Conservation (phyloP, 1,140 invertebrate species). For the Trichonephila clavipes region DNA sequence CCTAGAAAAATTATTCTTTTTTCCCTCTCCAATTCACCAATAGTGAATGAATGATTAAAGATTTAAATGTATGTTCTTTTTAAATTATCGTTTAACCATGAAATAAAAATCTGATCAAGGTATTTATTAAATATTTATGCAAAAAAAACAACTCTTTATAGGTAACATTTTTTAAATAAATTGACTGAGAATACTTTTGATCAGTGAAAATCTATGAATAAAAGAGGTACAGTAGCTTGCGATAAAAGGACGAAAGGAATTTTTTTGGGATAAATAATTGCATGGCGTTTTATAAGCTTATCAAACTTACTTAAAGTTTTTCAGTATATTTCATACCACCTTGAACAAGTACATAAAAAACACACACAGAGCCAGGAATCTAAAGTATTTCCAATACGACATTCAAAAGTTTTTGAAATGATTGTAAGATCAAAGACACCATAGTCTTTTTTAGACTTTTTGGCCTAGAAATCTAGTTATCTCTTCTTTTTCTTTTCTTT, state of each 20-base stretch:
- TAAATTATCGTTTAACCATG: background rate
- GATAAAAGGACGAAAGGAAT: too few relatives aligned
- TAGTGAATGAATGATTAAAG: background rate
- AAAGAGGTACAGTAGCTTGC: too few relatives aligned
- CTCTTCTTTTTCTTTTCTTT: background rate
- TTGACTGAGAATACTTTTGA: too few relatives aligned
- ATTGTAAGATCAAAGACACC: constrained; percentile 65
- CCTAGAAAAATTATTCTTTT: background rate
- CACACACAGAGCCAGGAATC: background rate
- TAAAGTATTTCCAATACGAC: constrained; percentile 9
- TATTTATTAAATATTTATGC: too few relatives aligned
- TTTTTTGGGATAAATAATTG: too few relatives aligned
- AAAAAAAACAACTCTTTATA: too few relatives aligned
- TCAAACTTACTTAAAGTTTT: background rate
- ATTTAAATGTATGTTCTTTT: too few relatives aligned
- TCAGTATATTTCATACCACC: background rate
- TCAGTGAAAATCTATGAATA: too few relatives aligned
- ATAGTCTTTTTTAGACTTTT: constrained; percentile 49
- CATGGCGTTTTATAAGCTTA: background rate
- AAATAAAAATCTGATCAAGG: background rate
- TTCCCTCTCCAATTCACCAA: background rate
- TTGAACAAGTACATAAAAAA: background rate
- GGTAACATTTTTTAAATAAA: too few relatives aligned
- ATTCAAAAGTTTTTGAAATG: constrained; percentile 52
- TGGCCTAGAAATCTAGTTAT: constrained; percentile 70